Percentiles rank a stretch among this genome's conserved stretches.
Evolutionary conservation across 2,797 vertebrate genomes (phyloP).

Genomic region (Pseudochirops cupreus): DNA sequence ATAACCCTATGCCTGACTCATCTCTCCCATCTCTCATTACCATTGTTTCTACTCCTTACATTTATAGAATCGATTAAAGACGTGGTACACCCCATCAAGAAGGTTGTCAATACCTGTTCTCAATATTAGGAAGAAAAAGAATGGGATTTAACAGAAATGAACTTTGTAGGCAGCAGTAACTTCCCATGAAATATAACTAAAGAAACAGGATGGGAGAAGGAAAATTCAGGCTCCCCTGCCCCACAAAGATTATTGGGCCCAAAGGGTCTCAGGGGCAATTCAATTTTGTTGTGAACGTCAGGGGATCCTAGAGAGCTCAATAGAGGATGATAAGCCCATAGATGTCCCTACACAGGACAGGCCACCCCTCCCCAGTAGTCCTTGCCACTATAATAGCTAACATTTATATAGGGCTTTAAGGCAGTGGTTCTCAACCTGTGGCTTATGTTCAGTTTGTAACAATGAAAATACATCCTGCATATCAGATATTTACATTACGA

Average conservation of each 20-base stretch:
- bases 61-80: background rate
- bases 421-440: too few relatives aligned
- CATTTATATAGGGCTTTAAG: too few relatives aligned
- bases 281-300: background rate
- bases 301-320: background rate
- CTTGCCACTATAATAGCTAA: too few relatives aligned
- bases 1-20: too few relatives aligned
- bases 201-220: background rate
- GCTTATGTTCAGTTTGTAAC: too few relatives aligned
- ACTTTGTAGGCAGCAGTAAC: background rate
- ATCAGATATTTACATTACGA: too few relatives aligned
- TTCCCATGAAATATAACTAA: background rate
- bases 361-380: too few relatives aligned
- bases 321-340: rapidly evolving
- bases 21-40: too few relatives aligned
- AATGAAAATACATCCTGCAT: too few relatives aligned
- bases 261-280: background rate
- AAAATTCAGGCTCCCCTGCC: background rate
- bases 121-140: background rate
- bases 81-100: background rate
- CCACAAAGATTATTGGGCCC: background rate
- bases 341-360: too few relatives aligned
- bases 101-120: background rate
- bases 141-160: background rate
- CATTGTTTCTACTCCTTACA: background rate